Conservation (phyloP, 2,888 invertebrate genomes). For the Pachymerium ferrugineum region DNA sequence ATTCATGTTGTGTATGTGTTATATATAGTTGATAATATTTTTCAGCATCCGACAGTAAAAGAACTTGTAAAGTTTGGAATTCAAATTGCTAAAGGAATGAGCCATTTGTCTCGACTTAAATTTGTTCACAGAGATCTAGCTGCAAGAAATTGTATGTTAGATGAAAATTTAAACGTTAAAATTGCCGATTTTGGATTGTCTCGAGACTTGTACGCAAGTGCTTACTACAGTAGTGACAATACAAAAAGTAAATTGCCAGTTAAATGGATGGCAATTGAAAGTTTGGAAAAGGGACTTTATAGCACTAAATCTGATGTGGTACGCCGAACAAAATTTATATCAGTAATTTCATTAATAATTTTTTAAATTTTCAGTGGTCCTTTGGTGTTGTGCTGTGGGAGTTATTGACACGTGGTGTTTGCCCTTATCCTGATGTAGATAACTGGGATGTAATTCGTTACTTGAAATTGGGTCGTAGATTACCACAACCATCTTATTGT, state of each 20-base stretch:
- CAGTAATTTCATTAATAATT: background rate
- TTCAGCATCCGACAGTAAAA: constrained; percentile 68
- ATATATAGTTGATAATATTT: constrained; percentile 32
- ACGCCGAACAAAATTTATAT: constrained; percentile 49
- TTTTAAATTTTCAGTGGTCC: constrained; percentile 66
- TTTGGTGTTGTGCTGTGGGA: constrained; percentile 96
- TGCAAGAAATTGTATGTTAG: constrained; percentile 92
- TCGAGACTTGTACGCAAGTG: constrained; percentile 85
- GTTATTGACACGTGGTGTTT: constrained; percentile 96
- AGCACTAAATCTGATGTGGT: constrained; percentile 61
- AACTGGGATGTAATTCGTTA: constrained; percentile 89
- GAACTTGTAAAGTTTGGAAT: constrained; percentile 93
- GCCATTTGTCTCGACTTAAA: constrained; percentile 75
- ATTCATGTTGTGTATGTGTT: background rate
- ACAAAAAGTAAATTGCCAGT: constrained; percentile 78
- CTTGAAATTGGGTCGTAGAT: constrained; percentile 82
- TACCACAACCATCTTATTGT: constrained; percentile 93
- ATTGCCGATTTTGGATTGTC: constrained; percentile 98
- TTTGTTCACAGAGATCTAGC: constrained; percentile 97
- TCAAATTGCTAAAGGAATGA: constrained; percentile 97
- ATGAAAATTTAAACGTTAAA: constrained; percentile 88
- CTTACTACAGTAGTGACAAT: constrained; percentile 88
- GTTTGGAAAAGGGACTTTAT: constrained; percentile 89
- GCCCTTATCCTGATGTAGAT: constrained; percentile 93
- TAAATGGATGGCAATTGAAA: constrained; percentile 99